Evolutionary conservation across 2,888 invertebrate genomes (phyloP), one percentile per base, ranked within the genome.

Genomic region (Eupithecia abbreviata): DNA sequence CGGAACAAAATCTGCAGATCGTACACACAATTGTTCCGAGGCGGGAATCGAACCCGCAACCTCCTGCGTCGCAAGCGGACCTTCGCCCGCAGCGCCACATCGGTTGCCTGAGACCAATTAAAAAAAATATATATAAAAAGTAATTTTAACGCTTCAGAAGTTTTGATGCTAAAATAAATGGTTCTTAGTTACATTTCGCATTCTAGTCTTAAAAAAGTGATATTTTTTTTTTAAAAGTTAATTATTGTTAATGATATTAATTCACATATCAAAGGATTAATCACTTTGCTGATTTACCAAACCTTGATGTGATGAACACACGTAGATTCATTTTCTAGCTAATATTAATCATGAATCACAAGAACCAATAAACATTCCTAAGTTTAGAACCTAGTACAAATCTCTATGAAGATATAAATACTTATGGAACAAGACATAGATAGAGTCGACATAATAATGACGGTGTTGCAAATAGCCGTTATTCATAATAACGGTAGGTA

Each of bases 341-440:
- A 30, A 42, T 15, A 66, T 66, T 66, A 66, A 42, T 66, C 30
- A 18, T 62, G 30, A 62, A 18, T 18, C 41, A 15, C 42, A 42
- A 42, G 66, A 42, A 66, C 66, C 42, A 42, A 66, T 42, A 66
- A 66, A 66, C 42, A 66, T 66, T 66, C 42, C 66, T 42, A 2
- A 15, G 66, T 42, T 42, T 66, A 41, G 66, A 42, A 13, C 66
- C 41, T 66, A 66, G 66, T 42, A 13, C 66, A 66, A 42, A 41
- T 13, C 13, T 42, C 66, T 42, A 66, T 41, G 2, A 66, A 42
- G 66, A 15, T 66, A 66, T 66, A 66, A 42, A 66, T 42, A 42
- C 13, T 65, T 65, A 30, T 30, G 15, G 66, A 62, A 42, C 15
- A 66, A 66, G 62, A 58, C 30, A 58, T 62, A 30, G 62, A 58